Percentiles rank a stretch among this genome's conserved stretches.
Conservation (phyloP, 2,113 vertebrate genomes). For the cattle (Bos taurus) region ARS-UCD2.0 NC_037340.1:2587501-2588000, state of each 20-base stretch:
- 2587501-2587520: neutral
- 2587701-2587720: neutral
- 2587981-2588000: neutral
- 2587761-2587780: neutral
- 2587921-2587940: neutral
- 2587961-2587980: neutral
- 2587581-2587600: neutral
- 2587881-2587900: neutral
- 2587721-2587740: neutral
- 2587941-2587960: neutral
- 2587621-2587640: neutral
- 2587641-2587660: neutral
- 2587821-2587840: neutral
- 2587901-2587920: neutral
- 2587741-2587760: neutral
- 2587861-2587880: neutral
- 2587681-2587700: neutral
- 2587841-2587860: neutral
- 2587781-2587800: neutral
- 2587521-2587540: neutral
- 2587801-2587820: neutral
- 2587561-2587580: neutral
- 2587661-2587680: neutral
- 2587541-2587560: neutral
- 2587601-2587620: neutral